phyloP scores from a whole-genome alignment of 2,888 invertebrate species.

The Escarpia spicata region DNA sequence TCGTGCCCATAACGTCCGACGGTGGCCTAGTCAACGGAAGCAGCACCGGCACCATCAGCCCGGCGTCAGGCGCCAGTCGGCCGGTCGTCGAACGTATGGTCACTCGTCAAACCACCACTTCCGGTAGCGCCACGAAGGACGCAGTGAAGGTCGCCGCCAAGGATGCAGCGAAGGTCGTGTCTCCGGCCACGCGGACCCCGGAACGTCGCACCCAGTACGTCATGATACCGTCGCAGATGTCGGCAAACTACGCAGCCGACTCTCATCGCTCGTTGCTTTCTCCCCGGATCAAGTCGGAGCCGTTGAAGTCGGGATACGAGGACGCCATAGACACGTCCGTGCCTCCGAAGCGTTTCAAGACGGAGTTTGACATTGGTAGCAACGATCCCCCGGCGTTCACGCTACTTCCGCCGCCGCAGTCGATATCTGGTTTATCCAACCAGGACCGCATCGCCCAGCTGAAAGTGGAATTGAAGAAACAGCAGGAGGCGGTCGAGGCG shows the following conservation, averaged over 20 bases:
- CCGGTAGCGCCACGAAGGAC: background rate
- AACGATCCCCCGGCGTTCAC: background rate
- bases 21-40: background rate
- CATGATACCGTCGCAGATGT: background rate
- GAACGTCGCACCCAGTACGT: background rate
- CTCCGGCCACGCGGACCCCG: background rate
- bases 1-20: background rate
- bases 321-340: background rate
- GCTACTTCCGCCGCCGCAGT: background rate
- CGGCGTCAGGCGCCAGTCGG: background rate
- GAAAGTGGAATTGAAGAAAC: background rate
- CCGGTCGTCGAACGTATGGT: background rate
- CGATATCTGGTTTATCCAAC: background rate
- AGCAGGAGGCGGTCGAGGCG: background rate
- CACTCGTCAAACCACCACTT: background rate
- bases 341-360: background rate
- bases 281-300: background rate
- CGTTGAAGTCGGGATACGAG: background rate
- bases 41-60: background rate
- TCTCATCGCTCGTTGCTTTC: background rate
- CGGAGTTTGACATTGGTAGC: background rate
- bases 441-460: background rate
- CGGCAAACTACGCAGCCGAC: background rate
- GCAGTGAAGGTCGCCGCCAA: background rate
- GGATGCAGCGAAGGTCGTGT: background rate